Conservation (phyloP, 2,797 vertebrate genomes). For the Carduelis carduelis region DNA sequence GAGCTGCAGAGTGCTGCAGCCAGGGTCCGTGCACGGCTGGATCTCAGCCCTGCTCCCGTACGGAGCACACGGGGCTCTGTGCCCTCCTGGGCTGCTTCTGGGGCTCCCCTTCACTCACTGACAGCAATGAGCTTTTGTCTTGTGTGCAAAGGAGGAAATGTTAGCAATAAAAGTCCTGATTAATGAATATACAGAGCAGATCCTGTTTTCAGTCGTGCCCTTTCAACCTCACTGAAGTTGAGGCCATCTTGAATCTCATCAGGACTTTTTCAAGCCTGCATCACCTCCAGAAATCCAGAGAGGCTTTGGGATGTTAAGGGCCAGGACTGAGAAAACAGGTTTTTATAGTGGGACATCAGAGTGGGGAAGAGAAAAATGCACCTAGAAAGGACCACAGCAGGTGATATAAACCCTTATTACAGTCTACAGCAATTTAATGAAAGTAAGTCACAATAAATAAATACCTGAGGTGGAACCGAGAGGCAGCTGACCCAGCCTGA, state of each 20-base stretch:
- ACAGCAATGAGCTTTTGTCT: not conserved
- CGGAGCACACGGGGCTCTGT: rapidly evolving
- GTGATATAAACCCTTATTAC: not conserved
- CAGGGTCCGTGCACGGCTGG: rapidly evolving
- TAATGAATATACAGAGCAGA: not conserved
- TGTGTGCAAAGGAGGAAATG: not conserved
- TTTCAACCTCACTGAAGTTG: not conserved
- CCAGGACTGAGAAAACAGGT: not conserved
- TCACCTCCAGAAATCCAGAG: not conserved
- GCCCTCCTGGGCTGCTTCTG: not conserved
- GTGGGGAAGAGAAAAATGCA: not conserved
- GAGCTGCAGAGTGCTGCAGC: rapidly evolving
- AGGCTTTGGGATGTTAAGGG: not conserved
- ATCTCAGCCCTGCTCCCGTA: not conserved
- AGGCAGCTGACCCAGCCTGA: not conserved
- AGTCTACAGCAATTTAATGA: not conserved
- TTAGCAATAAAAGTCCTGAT: not conserved
- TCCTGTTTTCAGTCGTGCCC: not conserved
- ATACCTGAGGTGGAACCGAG: not conserved
- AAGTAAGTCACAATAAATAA: not conserved
- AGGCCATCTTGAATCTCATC: not conserved
- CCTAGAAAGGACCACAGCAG: not conserved
- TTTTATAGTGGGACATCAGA: not conserved
- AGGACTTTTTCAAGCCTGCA: not conserved
- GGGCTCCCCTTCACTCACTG: not conserved